Evolutionary conservation across 1,140 invertebrate genomes (phyloP).

Genomic region (Drosophila ficusphila): DNA sequence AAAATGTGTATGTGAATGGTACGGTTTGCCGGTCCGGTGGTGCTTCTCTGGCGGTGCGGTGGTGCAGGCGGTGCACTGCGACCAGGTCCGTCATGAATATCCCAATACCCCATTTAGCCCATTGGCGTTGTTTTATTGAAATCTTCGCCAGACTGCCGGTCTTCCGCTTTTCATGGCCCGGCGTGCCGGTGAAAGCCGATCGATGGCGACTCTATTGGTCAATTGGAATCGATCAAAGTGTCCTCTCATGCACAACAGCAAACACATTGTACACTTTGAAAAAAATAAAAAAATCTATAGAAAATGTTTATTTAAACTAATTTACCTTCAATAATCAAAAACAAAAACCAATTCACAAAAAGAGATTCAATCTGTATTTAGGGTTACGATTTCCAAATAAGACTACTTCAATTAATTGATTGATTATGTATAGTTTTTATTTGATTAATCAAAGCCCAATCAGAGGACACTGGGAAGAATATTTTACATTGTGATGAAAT

Average conservation of each 20-base stretch:
- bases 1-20: slow-evolving; percentile 71
- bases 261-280: background rate
- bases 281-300: background rate
- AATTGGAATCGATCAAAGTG: slow-evolving; percentile 23
- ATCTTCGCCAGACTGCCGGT: slow-evolving; percentile 70
- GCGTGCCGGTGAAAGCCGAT: slow-evolving; percentile 12
- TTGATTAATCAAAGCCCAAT: slow-evolving; percentile 11
- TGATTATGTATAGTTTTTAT: slow-evolving; percentile 1
- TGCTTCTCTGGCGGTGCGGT: background rate
- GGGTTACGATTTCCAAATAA: too few species aligned
- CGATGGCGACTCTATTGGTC: background rate
- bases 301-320: too few species aligned
- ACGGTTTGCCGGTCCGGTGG: background rate
- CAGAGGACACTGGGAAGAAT: slow-evolving; percentile 40
- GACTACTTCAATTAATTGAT: too few species aligned
- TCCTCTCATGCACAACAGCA: background rate
- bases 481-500: slow-evolving; percentile 62
- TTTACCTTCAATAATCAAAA: too few species aligned
- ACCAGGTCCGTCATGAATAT: slow-evolving; percentile 32
- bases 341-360: too few species aligned
- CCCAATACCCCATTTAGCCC: slow-evolving; percentile 47
- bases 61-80: slow-evolving; percentile 6
- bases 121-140: slow-evolving; percentile 75
- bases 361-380: too few species aligned
- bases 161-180: slow-evolving; percentile 71